phyloP scores from a whole-genome alignment of 2,888 invertebrate species.

The Rhagonycha fulva region DNA sequence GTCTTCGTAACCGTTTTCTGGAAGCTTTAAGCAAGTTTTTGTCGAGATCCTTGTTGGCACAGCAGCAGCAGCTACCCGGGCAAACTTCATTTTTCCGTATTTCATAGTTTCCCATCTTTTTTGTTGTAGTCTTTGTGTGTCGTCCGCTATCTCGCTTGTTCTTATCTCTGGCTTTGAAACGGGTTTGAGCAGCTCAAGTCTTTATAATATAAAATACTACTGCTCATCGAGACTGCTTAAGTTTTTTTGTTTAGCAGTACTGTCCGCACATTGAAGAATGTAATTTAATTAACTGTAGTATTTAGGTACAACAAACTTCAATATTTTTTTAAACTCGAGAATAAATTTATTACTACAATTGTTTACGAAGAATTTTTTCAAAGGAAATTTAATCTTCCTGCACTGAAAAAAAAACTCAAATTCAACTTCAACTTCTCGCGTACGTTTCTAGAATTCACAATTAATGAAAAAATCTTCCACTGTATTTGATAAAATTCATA shows the following conservation, averaged over 20 bases:
- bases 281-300: constrained; percentile 6
- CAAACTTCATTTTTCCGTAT: constrained; percentile 51
- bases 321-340: not conserved
- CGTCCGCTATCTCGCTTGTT: constrained; percentile 31
- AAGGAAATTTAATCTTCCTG: not conserved
- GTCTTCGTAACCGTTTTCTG: constrained; percentile 26
- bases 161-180: constrained; percentile 33
- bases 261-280: constrained; percentile 10
- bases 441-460: not conserved
- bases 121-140: constrained; percentile 38
- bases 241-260: constrained; percentile 6
- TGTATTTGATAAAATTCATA: not conserved
- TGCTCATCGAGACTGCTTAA: constrained; percentile 8
- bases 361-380: not conserved
- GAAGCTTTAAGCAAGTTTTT: constrained; percentile 36
- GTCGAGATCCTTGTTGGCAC: constrained; percentile 32
- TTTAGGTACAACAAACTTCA: not conserved
- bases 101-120: constrained; percentile 48
- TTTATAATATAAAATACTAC: constrained; percentile 11
- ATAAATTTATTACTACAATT: not conserved
- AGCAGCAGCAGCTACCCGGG: constrained; percentile 34
- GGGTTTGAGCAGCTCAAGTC: constrained; percentile 20
- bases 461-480: not conserved
- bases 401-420: not conserved
- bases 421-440: not conserved